Evolutionary conservation across 2,888 invertebrate species (phyloP), one percentile per base, ranked within the genome.

Genomic region (Rhagium mordax): DNA sequence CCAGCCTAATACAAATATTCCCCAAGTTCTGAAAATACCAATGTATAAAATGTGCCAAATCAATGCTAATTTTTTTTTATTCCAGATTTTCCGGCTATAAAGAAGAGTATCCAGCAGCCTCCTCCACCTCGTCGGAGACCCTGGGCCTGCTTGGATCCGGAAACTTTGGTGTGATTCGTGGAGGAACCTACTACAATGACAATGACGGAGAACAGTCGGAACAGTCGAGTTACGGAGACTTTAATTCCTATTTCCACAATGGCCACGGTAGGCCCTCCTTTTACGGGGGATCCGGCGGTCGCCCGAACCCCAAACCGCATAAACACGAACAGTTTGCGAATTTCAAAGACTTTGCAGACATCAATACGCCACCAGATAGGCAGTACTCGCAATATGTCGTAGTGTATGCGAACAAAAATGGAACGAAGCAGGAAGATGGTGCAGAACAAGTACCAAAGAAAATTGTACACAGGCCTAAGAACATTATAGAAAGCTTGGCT

Each of bases 291-390:
- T 33, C 33, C 4, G 80, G 81, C 1, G 89, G 89, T 21, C 90
- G 91, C 20, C 67, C 76, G 0, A 82, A 80, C 20, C 90, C 91
- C 0, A 95, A 95, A 82, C 94, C 94, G 0, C 93, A 94, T 79
- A 93, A 94, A 79, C 92, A 94, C 24, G 95, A 96, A 82, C 96
- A 96, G 84, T 96, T 96, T 84, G 95, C 95, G 3, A 95, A 96
- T 85, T 96, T 96, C 88, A 91, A 95, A 82, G 96, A 96, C 85
- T 96, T 96, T 83, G 96, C 96, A 0, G 96, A 96, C 82, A 96
- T 96, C 68, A 96, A 96, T 75, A 92, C 95, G 2, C 95, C 95
- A 0, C 91, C 94, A 0, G 95, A 94, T 83, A 90, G 93, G 1
- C 95, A 95, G 5, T 96, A 94, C 86, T 95, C 96, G 0, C 94